Base-by-base conservation (phyloP, 1,140 invertebrate genomes). In the Araneus ventricosus region DNA sequence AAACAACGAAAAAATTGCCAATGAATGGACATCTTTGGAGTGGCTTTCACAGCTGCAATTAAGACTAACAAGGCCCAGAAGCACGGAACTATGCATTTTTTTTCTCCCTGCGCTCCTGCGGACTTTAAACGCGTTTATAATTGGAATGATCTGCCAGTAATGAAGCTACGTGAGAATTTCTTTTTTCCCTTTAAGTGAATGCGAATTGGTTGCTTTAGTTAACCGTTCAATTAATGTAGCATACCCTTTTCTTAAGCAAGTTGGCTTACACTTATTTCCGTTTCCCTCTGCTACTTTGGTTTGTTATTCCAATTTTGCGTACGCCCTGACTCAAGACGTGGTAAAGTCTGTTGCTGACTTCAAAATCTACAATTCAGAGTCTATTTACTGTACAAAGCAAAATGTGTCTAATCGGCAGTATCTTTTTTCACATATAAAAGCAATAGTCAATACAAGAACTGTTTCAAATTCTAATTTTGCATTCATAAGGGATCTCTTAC, bases 31-130 rank as follows among this genome's bases (percentile, higher is more conserved):
- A 75, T 37, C 67, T 90, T 67, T 57, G 24, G 27, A 41, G 79
- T 22, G 34, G 80, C 52, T 86, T 86, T 86, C 82, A 30, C 59
- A 70, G 37, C 90, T 37, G 90, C 82, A 92, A 92, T 92, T 92
- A 92, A 45, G 82, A 92, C 90, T 92, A 92, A 92, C 90, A 92
- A 90, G 88, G 88, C 70, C 27, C 37, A 30, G 27, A 52, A 92
- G 90, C 45, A 63, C 34, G 57, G 61, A 86, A 70, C 39, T 34
- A 45, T 52, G 45, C 27, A 27, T 84, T 45, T 84, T 52, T 80
- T 41, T 80, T 6, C 34, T 39, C 24, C 14, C 20, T 34, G 39
- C 20, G 45, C 70, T n/a, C 17, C 30, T 8, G 82, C n/a, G 90
- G 41, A 92, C 63, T 92, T 88, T 70, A 41, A 92, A 70, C 61